Conservation (phyloP, 2,888 invertebrate species). For the Ennomos quercinarius region DNA sequence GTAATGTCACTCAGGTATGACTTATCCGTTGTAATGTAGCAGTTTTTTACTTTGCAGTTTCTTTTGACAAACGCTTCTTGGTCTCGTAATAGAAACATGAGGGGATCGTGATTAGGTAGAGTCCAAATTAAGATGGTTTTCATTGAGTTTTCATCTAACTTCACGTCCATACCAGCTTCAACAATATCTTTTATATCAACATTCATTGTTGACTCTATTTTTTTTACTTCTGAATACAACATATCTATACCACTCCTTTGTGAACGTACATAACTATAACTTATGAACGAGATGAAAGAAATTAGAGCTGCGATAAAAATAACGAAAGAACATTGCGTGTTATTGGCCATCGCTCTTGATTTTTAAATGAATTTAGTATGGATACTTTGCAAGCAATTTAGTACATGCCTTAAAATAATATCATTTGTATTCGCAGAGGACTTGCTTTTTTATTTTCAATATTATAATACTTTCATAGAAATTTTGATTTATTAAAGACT, state of each 20-base stretch:
- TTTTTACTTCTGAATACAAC: constrained; percentile 3
- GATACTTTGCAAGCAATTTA: too few species aligned
- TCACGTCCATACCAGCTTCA: constrained; percentile 1
- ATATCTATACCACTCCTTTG: constrained; percentile 3
- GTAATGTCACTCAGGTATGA: constrained; percentile 38
- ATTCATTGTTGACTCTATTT: constrained; percentile 13
- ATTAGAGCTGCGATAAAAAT: not conserved
- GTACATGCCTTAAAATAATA: too few species aligned
- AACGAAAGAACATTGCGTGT: constrained; percentile 5
- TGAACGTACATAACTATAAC: constrained; percentile 5
- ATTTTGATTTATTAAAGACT: too few species aligned
- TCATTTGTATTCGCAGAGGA: too few species aligned
- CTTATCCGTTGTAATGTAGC: constrained; percentile 51
- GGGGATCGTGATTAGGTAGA: constrained; percentile 42
- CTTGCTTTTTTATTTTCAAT: too few species aligned
- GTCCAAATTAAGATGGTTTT: constrained; percentile 54
- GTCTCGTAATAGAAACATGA: constrained; percentile 40
- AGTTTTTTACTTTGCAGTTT: constrained; percentile 51
- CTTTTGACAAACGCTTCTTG: constrained; percentile 42
- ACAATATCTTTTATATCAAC: constrained; percentile 13
- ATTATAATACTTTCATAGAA: too few species aligned
- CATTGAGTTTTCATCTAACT: constrained; percentile 2
- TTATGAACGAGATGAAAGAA: constrained; percentile 14
- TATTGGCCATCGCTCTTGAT: not conserved
- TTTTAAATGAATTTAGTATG: too few species aligned